Evolutionary conservation across 2,113 vertebrate species (phyloP).

Genomic region (Pachycephala philippinensis): DNA sequence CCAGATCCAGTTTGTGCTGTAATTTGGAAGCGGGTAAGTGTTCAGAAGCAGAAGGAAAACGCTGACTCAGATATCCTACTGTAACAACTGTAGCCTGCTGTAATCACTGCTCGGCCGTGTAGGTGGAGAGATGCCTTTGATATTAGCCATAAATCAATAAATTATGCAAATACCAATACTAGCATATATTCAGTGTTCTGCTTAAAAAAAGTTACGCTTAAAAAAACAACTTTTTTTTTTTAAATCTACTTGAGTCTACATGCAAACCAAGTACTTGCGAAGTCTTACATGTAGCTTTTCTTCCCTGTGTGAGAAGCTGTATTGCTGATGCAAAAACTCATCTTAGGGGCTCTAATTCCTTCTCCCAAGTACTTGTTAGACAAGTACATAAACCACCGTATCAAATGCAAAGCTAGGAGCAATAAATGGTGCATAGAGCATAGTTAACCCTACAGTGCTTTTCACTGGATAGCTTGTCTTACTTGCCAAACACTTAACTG

Average conservation of each 20-base stretch:
- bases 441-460: background rate
- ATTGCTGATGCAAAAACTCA: background rate
- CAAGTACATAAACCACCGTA: constrained; percentile 22
- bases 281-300: background rate
- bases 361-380: background rate
- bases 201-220: background rate
- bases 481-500: background rate
- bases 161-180: constrained; percentile 26
- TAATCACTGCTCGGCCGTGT: background rate
- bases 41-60: background rate
- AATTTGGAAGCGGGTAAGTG: background rate
- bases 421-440: constrained; percentile 53
- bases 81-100: constrained; percentile 27
- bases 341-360: background rate
- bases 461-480: background rate
- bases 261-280: background rate
- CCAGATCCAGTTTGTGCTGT: background rate
- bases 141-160: constrained; percentile 47
- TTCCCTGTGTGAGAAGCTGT: background rate
- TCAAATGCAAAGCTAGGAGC: constrained; percentile 62
- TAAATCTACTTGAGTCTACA: background rate
- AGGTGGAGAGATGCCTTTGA: constrained; percentile 28
- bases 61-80: background rate
- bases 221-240: background rate
- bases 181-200: constrained; percentile 6